Base-by-base conservation (phyloP, 2,888 invertebrate genomes). In the Acronicta aceris region DNA sequence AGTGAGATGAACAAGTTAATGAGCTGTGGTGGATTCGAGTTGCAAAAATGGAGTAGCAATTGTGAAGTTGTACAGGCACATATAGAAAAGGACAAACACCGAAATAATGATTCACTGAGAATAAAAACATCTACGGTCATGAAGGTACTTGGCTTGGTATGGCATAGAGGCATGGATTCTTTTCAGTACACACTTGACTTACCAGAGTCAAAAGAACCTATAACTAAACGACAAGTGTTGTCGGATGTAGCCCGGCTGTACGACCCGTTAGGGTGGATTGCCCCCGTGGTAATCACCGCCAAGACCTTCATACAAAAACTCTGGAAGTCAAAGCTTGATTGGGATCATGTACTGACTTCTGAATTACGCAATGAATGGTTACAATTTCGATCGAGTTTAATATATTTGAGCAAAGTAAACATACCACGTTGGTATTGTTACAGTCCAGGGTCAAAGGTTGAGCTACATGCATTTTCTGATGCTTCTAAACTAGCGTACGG, bases 1-100 rank as follows among this genome's bases (percentile, higher is more conserved):
- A 43, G 71, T 0, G 57, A 79, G 25, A 70, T 79, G 63, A 76
- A 61, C 40, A 41, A 58, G 7, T 17, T 79, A 10, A 68, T 79
- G 72, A 70, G 43, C 7, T 10, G 47, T 9, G 76, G 78, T 15
- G 72, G 81, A 5, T 81, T 79, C 53, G n/a, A 58, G 40, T 25
- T 81, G 5, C 79, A 81, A 55, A 79, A 82, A 54, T 81, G 81
- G 81, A 57, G 65, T 15, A 79, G 73, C 17, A 81, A 78, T 42
- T 57, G 36, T 46, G 1, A 30, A 36, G 1, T 55, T 78, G 16
- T 51, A 79, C n/a, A 12, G n/a, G 2, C 38, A 56, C 8, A 56
- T 56, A 2, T 38, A 6, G 5, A 27, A 27, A 27, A 12, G n/a
- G n/a, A n/a, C n/a, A n/a, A n/a, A n/a, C n/a, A n/a, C n/a, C n/a